A percentile compares a stretch with the other conserved stretches of the same genome.
These are phyloP conservation scores for Spatulosminthurus flaviceps DNA, from an alignment of 2,888 invertebrate genomes.

Conservation along the genomic window DNA sequence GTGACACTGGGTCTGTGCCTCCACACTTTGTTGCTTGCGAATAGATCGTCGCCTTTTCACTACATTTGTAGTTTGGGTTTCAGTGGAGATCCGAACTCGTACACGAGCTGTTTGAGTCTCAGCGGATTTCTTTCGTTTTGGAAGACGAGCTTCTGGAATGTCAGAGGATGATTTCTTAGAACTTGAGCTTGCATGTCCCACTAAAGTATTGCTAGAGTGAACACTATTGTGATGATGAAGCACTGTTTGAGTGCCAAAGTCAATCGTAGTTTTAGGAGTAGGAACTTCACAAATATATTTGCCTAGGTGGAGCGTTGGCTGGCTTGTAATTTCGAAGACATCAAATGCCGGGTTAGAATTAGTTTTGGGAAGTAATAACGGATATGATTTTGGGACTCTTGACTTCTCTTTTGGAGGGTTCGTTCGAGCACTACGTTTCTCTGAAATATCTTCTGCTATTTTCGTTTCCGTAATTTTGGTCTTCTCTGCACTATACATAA, in stretches of 20 bases:
- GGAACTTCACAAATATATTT: constrained; percentile 8
- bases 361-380: constrained; percentile 21
- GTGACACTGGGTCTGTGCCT: constrained; percentile 52
- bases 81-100: constrained; percentile 47
- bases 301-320: constrained; percentile 23
- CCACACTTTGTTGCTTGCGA: constrained; percentile 51
- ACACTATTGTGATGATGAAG: not conserved
- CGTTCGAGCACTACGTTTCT: not conserved
- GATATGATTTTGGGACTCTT: not conserved
- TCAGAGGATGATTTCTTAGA: not conserved
- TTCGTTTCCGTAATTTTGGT: not conserved
- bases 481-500: not conserved
- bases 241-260: constrained; percentile 52
- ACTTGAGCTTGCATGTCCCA: not conserved
- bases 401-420: not conserved
- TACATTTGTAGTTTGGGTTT: constrained; percentile 55
- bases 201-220: not conserved
- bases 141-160: not conserved
- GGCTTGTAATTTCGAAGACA: not conserved
- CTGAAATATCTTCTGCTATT: not conserved
- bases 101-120: constrained; percentile 53
- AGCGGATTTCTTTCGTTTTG: constrained; percentile 50
- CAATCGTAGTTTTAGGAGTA: constrained; percentile 36
- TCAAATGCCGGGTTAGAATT: not conserved
- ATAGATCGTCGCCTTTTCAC: constrained; percentile 51